Conservation (phyloP, 2,797 vertebrate genomes). For the Myotis planiceps region DNA sequence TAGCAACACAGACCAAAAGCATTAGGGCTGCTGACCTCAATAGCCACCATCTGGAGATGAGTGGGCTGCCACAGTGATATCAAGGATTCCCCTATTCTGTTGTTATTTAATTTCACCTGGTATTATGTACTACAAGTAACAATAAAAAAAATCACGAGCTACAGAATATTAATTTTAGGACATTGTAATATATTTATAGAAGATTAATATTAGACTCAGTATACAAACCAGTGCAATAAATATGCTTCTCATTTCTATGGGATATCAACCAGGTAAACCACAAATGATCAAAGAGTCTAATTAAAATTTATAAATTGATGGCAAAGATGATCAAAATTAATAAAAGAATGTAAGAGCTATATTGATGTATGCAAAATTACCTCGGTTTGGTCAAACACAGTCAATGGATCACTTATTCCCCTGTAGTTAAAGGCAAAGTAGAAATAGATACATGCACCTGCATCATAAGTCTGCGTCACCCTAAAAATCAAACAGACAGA, state of each 20-base stretch:
- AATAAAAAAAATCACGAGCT: slow-evolving; percentile 16
- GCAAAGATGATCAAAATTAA: slow-evolving; percentile 33
- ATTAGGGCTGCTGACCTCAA: neutral
- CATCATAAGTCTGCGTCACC: slow-evolving; percentile 98
- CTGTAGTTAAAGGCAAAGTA: slow-evolving; percentile 99
- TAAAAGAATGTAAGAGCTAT: neutral
- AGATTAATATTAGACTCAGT: slow-evolving; percentile 42
- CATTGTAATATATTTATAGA: neutral
- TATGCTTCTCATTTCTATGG: neutral
- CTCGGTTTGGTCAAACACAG: slow-evolving; percentile 97
- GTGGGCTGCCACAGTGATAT: neutral
- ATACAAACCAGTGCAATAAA: neutral
- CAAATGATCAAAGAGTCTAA: slow-evolving; percentile 2
- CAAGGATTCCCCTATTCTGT: neutral
- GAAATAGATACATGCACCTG: slow-evolving; percentile 98
- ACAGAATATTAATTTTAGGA: neutral
- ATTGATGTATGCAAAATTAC: slow-evolving; percentile 86
- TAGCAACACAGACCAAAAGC: neutral
- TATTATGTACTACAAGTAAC: neutral
- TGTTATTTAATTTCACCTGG: neutral
- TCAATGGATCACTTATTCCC: slow-evolving; percentile 95
- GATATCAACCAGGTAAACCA: neutral
- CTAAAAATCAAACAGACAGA: slow-evolving; percentile 86
- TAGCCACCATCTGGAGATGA: neutral
- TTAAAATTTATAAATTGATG: slow-evolving; percentile 24